Evolutionary conservation across 2,113 vertebrate species (phyloP).

Genomic region (Pao palembangensis): DNA sequence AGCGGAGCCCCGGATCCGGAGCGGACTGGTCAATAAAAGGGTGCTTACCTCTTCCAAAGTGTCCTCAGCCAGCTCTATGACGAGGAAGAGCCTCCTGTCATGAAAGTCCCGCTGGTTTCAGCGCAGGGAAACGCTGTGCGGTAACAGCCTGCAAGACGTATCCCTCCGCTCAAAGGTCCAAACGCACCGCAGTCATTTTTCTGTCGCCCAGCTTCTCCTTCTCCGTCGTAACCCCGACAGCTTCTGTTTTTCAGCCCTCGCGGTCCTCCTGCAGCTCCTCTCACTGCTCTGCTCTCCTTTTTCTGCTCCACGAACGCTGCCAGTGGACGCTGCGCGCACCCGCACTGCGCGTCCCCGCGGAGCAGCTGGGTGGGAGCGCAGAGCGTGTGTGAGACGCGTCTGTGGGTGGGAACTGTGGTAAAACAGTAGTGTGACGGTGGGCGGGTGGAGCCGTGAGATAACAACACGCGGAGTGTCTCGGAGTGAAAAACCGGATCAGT

Average conservation of each 20-base stretch:
- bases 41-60: slow-evolving; percentile 52
- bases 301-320: slow-evolving; percentile 17
- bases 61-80: slow-evolving; percentile 43
- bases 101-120: slow-evolving; percentile 16
- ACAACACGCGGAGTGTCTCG: slow-evolving; percentile 2
- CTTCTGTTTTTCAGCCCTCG: slow-evolving; percentile 23
- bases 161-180: slow-evolving; percentile 13
- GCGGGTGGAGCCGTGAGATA: slow-evolving; percentile 6
- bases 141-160: slow-evolving; percentile 26
- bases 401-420: neutral
- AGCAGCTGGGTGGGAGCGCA: slow-evolving; percentile 32
- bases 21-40: neutral
- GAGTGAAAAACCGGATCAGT: neutral
- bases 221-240: slow-evolving; percentile 16
- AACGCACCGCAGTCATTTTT: slow-evolving; percentile 12
- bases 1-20: neutral
- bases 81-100: slow-evolving; percentile 42
- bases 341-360: slow-evolving; percentile 53
- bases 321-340: slow-evolving; percentile 21
- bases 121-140: slow-evolving; percentile 39
- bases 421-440: neutral
- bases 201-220: neutral
- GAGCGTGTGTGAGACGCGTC: no score
- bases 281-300: slow-evolving; percentile 13
- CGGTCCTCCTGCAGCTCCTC: slow-evolving; percentile 35